Conservation (phyloP, 2,888 invertebrate species). For the Xestia c-nigrum region DNA sequence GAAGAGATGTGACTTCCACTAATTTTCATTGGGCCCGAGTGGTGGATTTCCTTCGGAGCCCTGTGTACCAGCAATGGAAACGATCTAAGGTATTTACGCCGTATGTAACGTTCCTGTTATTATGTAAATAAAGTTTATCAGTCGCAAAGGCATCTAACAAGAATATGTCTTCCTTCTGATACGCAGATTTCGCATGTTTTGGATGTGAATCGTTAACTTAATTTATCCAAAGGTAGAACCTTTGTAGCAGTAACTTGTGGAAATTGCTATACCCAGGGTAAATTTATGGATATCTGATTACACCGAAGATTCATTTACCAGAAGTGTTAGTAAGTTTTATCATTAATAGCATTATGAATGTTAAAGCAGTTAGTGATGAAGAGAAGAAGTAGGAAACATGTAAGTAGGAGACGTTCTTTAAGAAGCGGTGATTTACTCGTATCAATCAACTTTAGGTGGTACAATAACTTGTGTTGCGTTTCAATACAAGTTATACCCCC, state of each 20-base stretch:
- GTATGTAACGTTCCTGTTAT: not conserved
- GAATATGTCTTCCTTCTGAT: not conserved
- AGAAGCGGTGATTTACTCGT: too few species aligned
- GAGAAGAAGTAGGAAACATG: not conserved
- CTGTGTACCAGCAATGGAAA: not conserved
- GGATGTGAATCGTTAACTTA: constrained; percentile 19
- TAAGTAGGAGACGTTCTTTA: not conserved
- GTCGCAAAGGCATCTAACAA: not conserved
- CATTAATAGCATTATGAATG: not conserved
- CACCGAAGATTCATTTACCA: constrained; percentile 23
- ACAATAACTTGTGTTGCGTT: not conserved
- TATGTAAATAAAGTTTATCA: not conserved
- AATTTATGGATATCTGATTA: constrained; percentile 45
- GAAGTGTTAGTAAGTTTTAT: constrained; percentile 18
- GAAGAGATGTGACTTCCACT: not conserved
- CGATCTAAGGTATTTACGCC: not conserved
- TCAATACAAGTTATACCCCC: too few species aligned
- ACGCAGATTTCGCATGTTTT: constrained; percentile 18
- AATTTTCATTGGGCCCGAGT: not conserved
- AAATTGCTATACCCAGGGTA: constrained; percentile 19
- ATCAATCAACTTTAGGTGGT: not conserved
- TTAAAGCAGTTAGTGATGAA: not conserved
- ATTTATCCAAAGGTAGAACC: constrained; percentile 28
- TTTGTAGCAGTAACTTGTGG: constrained; percentile 25
- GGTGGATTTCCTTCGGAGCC: not conserved